Evolutionary conservation across 2,888 invertebrate genomes (phyloP).

Genomic region (Eulithis testata): DNA sequence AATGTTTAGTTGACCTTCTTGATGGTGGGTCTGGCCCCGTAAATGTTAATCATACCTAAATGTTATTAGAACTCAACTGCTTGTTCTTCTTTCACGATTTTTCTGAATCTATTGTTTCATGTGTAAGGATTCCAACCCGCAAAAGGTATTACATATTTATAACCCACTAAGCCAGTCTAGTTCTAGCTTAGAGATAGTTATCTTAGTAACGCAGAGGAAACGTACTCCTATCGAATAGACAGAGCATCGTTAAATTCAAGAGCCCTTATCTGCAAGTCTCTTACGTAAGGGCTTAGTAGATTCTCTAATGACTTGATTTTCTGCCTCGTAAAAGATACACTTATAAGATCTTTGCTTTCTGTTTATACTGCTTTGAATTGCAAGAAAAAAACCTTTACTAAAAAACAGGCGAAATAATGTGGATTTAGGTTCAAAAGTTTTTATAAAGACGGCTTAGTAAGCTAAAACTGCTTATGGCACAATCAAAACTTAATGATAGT

Average conservation of each 20-base stretch:
- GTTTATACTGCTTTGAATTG: constrained; percentile 35
- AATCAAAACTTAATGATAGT: too few relatives aligned
- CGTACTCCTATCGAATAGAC: constrained; percentile 61
- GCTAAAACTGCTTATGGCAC: too few relatives aligned
- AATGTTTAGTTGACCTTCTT: too few relatives aligned
- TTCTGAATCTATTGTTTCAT: too few relatives aligned
- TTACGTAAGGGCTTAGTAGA: constrained; percentile 64
- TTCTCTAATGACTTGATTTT: constrained; percentile 73
- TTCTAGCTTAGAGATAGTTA: constrained; percentile 29
- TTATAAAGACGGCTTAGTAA: too few relatives aligned
- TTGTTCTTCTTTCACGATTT: too few relatives aligned
- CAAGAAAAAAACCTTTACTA: background rate
- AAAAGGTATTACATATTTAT: background rate
- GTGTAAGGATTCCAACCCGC: background rate
- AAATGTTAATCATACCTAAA: too few relatives aligned
- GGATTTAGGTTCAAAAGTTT: background rate
- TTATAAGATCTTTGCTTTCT: constrained; percentile 39
- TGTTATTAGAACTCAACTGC: too few relatives aligned
- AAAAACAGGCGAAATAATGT: background rate
- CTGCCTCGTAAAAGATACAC: constrained; percentile 59
- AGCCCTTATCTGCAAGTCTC: constrained; percentile 68
- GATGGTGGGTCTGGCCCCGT: too few relatives aligned
- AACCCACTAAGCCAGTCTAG: background rate
- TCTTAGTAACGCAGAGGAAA: constrained; percentile 46
- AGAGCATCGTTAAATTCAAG: constrained; percentile 68